phyloP scores from a whole-genome alignment of 64 coral and sea anemone species.

The Dendrophyllia cribrosa region DNA sequence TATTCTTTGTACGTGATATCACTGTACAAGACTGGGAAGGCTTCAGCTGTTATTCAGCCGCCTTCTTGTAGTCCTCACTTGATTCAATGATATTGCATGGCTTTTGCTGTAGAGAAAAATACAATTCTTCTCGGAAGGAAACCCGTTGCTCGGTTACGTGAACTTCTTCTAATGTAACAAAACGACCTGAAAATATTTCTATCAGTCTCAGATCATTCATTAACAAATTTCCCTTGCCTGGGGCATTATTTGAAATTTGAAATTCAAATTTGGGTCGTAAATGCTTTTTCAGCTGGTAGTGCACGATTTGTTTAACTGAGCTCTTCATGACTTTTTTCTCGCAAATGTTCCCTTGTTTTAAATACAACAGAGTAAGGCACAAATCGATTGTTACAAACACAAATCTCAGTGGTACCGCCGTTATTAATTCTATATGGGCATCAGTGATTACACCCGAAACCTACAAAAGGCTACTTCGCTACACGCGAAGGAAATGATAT shows the following conservation, averaged over 20 bases:
- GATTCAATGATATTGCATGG: background rate
- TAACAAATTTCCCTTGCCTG: slow-evolving; percentile 13
- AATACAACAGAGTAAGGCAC: background rate
- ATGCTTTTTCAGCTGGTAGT: slow-evolving; percentile 19
- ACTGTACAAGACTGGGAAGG: background rate
- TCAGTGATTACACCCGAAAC: background rate
- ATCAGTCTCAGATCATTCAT: background rate
- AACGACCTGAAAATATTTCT: background rate
- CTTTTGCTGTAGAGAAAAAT: background rate
- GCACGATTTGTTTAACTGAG: slow-evolving; percentile 4
- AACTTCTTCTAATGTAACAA: slow-evolving; percentile 37
- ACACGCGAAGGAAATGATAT: slow-evolving; percentile 4
- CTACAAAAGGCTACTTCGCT: slow-evolving; percentile 8
- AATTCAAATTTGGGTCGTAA: slow-evolving; percentile 39
- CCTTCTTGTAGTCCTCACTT: background rate
- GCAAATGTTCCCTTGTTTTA: background rate
- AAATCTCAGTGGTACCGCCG: background rate
- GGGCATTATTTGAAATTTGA: slow-evolving; percentile 28
- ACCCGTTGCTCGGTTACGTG: slow-evolving; percentile 39
- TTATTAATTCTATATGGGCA: background rate
- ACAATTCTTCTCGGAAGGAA: slow-evolving; percentile 2
- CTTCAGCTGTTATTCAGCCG: background rate
- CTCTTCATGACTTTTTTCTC: background rate
- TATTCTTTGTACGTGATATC: slow-evolving; percentile 11
- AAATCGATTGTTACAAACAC: background rate